phyloP scores from a whole-genome alignment of 2,797 vertebrate species.

The Melopsittacus undulatus region DNA sequence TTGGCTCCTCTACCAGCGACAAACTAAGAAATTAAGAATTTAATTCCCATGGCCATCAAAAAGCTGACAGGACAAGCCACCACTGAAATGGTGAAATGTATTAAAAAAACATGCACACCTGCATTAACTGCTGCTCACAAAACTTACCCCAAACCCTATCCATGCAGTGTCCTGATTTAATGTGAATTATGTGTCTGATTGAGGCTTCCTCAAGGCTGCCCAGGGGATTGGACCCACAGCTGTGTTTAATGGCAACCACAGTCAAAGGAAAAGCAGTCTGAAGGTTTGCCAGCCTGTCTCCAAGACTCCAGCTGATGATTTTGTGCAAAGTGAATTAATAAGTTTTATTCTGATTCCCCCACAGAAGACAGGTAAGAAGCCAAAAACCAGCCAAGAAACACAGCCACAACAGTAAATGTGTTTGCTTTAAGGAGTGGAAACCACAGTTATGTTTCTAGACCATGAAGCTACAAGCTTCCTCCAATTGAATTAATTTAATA shows the following conservation, averaged over 20 bases:
- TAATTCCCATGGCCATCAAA: background rate
- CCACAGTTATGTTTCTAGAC: background rate
- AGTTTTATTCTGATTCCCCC: background rate
- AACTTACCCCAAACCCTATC: accelerated
- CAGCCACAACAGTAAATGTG: background rate
- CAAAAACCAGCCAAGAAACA: background rate
- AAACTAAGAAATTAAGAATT: background rate
- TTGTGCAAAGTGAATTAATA: background rate
- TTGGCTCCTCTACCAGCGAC: background rate
- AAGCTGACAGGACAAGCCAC: background rate
- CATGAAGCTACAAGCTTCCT: background rate
- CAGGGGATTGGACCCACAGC: background rate
- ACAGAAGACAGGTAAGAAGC: background rate
- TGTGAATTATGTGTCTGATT: background rate
- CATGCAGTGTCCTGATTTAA: background rate
- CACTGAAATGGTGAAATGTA: accelerated
- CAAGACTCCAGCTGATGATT: background rate
- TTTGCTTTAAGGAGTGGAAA: background rate
- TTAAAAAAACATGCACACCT: background rate
- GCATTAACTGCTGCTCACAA: background rate
- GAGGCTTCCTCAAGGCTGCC: background rate
- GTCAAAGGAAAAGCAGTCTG: background rate
- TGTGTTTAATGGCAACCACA: background rate
- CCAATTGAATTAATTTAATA: background rate
- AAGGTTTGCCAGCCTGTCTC: background rate